These are phyloP conservation scores for Triplophysa siluroides DNA, from an alignment of 2,113 vertebrate species.

Conservation along the genomic window DNA sequence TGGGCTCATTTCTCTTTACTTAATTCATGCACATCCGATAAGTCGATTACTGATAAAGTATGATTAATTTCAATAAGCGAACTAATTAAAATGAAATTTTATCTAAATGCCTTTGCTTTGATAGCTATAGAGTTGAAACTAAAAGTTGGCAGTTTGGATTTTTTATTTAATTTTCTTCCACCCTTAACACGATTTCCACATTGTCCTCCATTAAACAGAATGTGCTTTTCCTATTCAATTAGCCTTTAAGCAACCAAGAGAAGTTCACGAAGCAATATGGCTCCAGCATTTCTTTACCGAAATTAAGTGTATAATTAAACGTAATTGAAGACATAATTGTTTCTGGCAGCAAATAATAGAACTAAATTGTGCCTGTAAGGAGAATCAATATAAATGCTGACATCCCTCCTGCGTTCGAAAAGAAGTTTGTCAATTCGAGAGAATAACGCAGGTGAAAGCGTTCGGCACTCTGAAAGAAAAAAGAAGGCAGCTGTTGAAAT, in stretches of 20 bases:
- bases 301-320: constrained; percentile 72
- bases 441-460: neutral
- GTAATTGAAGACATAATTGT: constrained; percentile 71
- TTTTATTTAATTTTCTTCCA: constrained; percentile 61
- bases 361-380: constrained; percentile 60
- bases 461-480: constrained; percentile 57
- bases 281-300: constrained; percentile 67
- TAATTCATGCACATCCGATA: constrained; percentile 70
- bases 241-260: constrained; percentile 63
- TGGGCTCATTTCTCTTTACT: constrained; percentile 40
- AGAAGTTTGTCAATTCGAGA: constrained; percentile 45
- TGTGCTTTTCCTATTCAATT: constrained; percentile 70
- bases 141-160: constrained; percentile 67
- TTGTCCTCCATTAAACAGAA: constrained; percentile 64
- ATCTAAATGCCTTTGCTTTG: constrained; percentile 70
- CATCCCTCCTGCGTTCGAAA: constrained; percentile 32
- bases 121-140: constrained; percentile 71
- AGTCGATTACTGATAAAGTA: constrained; percentile 75
- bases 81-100: constrained; percentile 78
- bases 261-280: constrained; percentile 58
- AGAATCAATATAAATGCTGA: constrained; percentile 58
- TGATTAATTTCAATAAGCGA: constrained; percentile 77
- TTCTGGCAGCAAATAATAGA: constrained; percentile 65
- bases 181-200: constrained; percentile 68
- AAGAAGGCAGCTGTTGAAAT: constrained; percentile 61